Evolutionary conservation across 2,888 invertebrate species (phyloP), one percentile per base, ranked within the genome.

Genomic region (Agrochola lychnidis): DNA sequence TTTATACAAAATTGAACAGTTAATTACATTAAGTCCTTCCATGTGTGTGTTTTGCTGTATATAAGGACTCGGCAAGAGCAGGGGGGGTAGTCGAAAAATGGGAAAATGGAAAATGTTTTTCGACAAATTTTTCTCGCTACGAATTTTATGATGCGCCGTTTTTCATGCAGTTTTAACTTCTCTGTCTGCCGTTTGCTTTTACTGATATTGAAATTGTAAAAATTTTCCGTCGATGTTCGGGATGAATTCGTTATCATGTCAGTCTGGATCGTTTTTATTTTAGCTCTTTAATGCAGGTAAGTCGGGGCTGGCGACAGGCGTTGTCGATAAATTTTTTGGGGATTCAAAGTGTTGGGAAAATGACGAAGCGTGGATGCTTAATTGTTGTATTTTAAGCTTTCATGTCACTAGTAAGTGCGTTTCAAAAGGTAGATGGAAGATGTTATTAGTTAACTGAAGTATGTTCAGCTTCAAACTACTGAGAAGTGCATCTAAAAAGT

Each of bases 1-100:
- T 91, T 95, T 95, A 94, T 94, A 95, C 94, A 94, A 95, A 96
- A 95, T 95, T 94, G 93, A 92, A 90, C 89, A 92, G 91, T 93
- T 96, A 95, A 96, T 96, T 96, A 95, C 95, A 94, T 95, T 95
- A 94, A 92, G 90, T 90, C 69, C 73, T 75, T 61, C 48, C 14
- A 36, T 85, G 84, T 85, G 88, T 76, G 82, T 53, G 82, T 68
- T 62, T 72, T 72, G 57, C 82, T 76, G 77, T 87, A 87, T 87
- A 87, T 78, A 77, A 81, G 72, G 83, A 76, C 70, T 51, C 72
- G 84, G 82, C 78, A 83, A 84, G 86, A 12, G 36, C 22, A 51
- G 30, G 74, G 76, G 82, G 84, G 89, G 86, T 83, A 71, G 79
- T 73, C 86, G 90, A 90, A 93, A 94, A 93, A 92, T 90, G 1